Evolutionary conservation across 1,140 invertebrate genomes (phyloP), one percentile per base, ranked within the genome.

Genomic region (Brachionus koreanus): DNA sequence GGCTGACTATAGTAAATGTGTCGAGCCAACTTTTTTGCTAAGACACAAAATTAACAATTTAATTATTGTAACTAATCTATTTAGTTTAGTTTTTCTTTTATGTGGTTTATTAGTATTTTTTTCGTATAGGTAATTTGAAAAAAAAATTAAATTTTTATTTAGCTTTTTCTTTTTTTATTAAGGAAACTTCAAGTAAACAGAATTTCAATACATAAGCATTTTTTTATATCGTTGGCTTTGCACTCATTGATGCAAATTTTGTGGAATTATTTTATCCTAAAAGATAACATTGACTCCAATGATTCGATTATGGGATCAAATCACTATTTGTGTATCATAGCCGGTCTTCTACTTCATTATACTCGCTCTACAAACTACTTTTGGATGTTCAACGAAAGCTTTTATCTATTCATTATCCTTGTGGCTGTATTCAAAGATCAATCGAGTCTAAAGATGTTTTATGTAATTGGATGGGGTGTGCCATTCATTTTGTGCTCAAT

Each of bases 331-430:
- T 79, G 76, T n/a, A 61, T 79, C 33, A 35, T 29, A 10, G 7
- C 9, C 29, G 35, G 29, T 42, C 9, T 79, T 10, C 35, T 65
- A 29, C 39, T 79, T 23, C 49, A 79, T 43, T 79, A 79, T 65
- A 65, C 61, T 13, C 19, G 76, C 4, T n/a, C 25, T 37, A 79
- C 76, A 61, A 79, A 79, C 39, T 79, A 79, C 29, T 79, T 79
- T 79, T 79, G 76, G 76, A 79, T 79, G 76, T 79, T 79, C 49
- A 79, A 79, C 25, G 76, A 79, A 61, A 79, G 76, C 16, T 61
- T 79, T 79, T 79, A 61, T 65, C 39, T 79, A 16, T 79, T 79
- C 29, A 79, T 61, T 13, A 29, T 79, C 9, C n/a, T 79, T 5
- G 9, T 61, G 1, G 49, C 46, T 61, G 76, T 79, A 6, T 79